Percentiles rank a stretch among this genome's conserved stretches.
Conservation (phyloP, 2,888 invertebrate genomes). For the Agrochola lychnidis region DNA sequence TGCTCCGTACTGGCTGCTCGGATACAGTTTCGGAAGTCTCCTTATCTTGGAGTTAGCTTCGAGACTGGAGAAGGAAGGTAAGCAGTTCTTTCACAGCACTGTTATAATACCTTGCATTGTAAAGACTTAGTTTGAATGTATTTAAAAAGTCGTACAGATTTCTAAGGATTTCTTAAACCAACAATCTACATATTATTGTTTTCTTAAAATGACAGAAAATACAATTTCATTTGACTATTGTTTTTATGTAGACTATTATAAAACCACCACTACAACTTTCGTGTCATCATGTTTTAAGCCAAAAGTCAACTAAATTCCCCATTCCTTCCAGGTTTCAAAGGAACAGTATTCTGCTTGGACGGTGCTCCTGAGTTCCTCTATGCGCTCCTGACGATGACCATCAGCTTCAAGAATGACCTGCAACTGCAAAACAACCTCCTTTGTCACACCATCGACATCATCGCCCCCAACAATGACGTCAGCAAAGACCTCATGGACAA, state of each 20-base stretch:
- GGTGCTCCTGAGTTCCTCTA: constrained; percentile 94
- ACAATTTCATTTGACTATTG: not conserved
- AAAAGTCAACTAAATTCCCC: not conserved
- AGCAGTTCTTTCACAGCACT: constrained; percentile 46
- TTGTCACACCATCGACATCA: constrained; percentile 89
- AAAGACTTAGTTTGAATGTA: not conserved
- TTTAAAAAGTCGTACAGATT: not conserved
- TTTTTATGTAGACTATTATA: not conserved
- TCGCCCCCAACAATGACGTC: constrained; percentile 84
- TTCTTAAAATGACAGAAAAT: not conserved
- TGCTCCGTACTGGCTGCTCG: constrained; percentile 94
- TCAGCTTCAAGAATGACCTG: constrained; percentile 83
- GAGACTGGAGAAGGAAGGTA: constrained; percentile 92
- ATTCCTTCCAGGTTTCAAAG: constrained; percentile 83
- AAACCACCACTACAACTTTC: not conserved
- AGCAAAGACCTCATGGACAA: constrained; percentile 80
- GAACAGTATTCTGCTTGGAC: constrained; percentile 94
- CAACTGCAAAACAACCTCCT: constrained; percentile 91
- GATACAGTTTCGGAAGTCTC: constrained; percentile 96
- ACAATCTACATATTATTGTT: not conserved
- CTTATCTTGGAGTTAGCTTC: constrained; percentile 94
- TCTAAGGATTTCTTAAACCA: not conserved
- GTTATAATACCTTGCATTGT: not conserved
- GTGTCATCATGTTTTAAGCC: not conserved
- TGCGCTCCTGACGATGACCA: constrained; percentile 87